Evolutionary conservation across 2,797 vertebrate genomes (phyloP), one percentile per base, ranked within the genome.

Genomic region (Myiothlypis coronata): DNA sequence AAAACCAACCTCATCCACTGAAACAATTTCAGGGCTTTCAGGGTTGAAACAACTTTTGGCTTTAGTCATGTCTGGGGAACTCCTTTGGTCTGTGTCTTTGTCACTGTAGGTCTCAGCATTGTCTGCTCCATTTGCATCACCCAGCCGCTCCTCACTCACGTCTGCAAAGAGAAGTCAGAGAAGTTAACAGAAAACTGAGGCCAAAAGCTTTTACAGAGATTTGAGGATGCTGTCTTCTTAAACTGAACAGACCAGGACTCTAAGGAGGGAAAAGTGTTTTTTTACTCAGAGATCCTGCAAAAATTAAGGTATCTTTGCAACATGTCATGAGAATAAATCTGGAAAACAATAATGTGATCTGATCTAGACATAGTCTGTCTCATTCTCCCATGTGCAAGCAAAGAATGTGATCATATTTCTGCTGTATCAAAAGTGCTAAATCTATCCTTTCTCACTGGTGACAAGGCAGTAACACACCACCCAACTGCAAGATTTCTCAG

Each of bases 41-140:
- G 98, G 98, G 50, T 98, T 98, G 96, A 98, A 99, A 97, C 98
- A 99, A 59, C 97, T 98, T 98, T 98, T 99, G n/a, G 98, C 93
- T 94, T 99, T 99, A 85, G 98, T 97, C 75, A 98, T 98, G 20
- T 99, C 99, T 1, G 99, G 99, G 44, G 99, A 99, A 96, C 98
- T 99, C 96, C 97, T 97, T 80, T 98, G 98, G 69, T 99, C 99
- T 59, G 98, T 96, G 61, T 99, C 99, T 97, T 99, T 99, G 94
- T 99, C 99, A 35, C 99, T 99, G 97, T 98, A 98, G 95, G 97
- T 98, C 61, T 98, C 98, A 0, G 98, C 96, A 67, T 97, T 99
- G 57, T 99, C 99, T 18, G 96, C 96, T 22, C 98, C 98, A 3
- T 98, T 98, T 78, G 94, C 89, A 32, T 99, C 99, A 39, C 98